Conservation (phyloP, 2,888 invertebrate species). For the Acleris laterana region DNA sequence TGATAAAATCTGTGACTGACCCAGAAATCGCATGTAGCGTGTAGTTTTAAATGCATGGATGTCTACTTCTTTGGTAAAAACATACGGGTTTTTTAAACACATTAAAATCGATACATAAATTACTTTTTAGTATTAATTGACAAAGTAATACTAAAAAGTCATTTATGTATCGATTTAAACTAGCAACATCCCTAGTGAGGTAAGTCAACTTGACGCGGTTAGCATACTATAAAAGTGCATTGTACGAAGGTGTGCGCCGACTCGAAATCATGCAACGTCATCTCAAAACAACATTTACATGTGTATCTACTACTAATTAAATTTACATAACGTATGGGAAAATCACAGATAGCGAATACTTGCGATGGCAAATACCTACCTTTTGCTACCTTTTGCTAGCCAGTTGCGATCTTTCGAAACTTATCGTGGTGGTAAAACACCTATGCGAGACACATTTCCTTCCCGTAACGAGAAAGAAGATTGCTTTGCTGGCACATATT, state of each 20-base stretch:
- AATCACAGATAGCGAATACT: slow-evolving; percentile 16
- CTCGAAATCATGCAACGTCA: slow-evolving; percentile 53
- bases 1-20: too few relatives aligned
- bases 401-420: neutral
- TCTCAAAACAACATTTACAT: slow-evolving; percentile 48
- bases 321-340: slow-evolving; percentile 36
- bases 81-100: too few relatives aligned
- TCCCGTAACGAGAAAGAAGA: slow-evolving; percentile 13
- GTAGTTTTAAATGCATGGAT: too few relatives aligned
- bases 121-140: too few relatives aligned
- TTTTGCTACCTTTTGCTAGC: neutral
- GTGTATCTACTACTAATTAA: slow-evolving; percentile 23
- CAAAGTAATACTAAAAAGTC: neutral
- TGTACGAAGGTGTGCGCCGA: slow-evolving; percentile 57
- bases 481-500: slow-evolving; percentile 1
- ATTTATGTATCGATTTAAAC: neutral
- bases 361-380: neutral
- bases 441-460: slow-evolving; percentile 14
- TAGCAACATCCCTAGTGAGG: slow-evolving; percentile 55
- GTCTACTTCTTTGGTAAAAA: too few relatives aligned
- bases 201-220: slow-evolving; percentile 59
- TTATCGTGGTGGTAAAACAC: neutral
- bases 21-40: too few relatives aligned
- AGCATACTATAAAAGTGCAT: slow-evolving; percentile 77
- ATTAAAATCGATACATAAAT: too few relatives aligned